Base-by-base conservation (phyloP, 2,113 vertebrate genomes). In the Megaceryle maxima region DNA sequence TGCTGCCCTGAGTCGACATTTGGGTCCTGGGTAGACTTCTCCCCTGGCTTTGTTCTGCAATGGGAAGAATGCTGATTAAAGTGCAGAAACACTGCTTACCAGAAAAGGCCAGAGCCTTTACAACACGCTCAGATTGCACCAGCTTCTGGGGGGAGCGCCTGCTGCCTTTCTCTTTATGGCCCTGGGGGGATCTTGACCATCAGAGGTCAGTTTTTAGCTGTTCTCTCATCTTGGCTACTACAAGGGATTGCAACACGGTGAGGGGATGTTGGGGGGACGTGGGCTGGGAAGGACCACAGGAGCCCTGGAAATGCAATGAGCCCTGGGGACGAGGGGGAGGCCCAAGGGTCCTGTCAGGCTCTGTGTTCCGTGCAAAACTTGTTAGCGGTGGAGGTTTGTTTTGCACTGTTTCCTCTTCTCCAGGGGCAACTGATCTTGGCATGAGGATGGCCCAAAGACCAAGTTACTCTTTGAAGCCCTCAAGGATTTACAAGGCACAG, bases 11-110 rank as follows among this genome's bases (percentile, higher is more conserved):
- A 80, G 74, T 93, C 95, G 87, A 83, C 33, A 2, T 67, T 68
- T 82, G 73, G 63, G 72, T 84, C 69, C 92, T 93, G 60, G 43
- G 90, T 96, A 97, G 87, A 84, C 50, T 77, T 91, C 60, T 96
- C 57, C 80, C 62, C 74, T 93, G 77, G 59, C 92, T 94, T 92
- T 82, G 76, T 81, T 97, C 86, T 94, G 63, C 79, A 89, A 51
- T 16, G 17, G 77, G 78, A 84, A 88, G 97, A 95, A 75, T 76
- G 78, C 55, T 91, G 94, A 94, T 74, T 92, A 90, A 96, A 96
- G 91, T 88, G 72, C 73, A 74, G 77, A 56, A 91, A 87, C n/a
- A 41, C 24, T 31, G 70, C 50, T 94, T 94, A 79, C 59, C 29
- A 66, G 92, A 57, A 88, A 92, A 83, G 55, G 75, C 55, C 3